Conservation (phyloP, 2,113 vertebrate genomes). For the Ginglymostoma cirratum region DNA sequence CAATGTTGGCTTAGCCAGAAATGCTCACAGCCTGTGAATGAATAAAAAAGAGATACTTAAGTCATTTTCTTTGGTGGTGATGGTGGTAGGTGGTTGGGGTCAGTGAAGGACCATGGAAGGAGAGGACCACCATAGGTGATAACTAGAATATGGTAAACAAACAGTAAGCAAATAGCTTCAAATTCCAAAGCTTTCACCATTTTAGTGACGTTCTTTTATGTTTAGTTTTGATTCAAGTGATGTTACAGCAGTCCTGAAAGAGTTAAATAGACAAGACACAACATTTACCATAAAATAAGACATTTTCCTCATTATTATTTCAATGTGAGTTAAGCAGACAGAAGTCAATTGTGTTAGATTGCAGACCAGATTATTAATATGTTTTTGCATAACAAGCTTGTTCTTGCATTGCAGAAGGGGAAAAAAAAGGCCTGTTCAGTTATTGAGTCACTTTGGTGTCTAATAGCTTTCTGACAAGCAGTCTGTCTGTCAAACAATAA, state of each 20-base stretch:
- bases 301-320: slow-evolving; percentile 41
- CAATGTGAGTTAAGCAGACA: slow-evolving; percentile 40
- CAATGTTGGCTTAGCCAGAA: too few species aligned
- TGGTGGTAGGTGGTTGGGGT: too few species aligned
- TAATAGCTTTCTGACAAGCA: slow-evolving; percentile 41
- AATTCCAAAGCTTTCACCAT: background rate
- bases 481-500: slow-evolving; percentile 47
- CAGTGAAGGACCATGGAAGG: background rate
- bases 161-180: background rate
- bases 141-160: background rate
- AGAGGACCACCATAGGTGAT: background rate
- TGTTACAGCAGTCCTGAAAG: background rate
- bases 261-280: slow-evolving; percentile 25
- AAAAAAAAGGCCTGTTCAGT: background rate
- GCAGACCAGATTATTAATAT: background rate
- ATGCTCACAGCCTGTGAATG: too few species aligned
- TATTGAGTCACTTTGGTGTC: slow-evolving; percentile 39
- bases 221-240: background rate
- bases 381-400: slow-evolving; percentile 41
- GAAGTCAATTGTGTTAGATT: slow-evolving; percentile 38
- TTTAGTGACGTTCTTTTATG: background rate
- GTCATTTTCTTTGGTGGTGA: too few species aligned
- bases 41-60: too few species aligned
- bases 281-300: slow-evolving; percentile 33
- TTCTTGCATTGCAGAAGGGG: slow-evolving; percentile 38